Percentiles rank a stretch among this genome's conserved stretches.
Conservation (phyloP, 2,888 invertebrate species). For the Poecilus cupreus region DNA sequence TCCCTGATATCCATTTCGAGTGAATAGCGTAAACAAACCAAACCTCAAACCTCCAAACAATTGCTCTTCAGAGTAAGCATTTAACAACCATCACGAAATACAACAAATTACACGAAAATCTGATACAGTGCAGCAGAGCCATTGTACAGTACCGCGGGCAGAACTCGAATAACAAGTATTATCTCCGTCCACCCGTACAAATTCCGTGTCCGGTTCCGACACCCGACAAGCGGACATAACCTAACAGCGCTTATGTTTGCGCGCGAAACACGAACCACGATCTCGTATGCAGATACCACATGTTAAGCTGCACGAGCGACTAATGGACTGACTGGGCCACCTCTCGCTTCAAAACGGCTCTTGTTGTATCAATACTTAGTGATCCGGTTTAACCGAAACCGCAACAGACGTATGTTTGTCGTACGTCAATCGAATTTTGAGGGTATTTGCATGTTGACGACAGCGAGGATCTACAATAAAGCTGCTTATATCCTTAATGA, state of each 20-base stretch:
- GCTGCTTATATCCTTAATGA: too few species aligned
- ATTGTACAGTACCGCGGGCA: not conserved
- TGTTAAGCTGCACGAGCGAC: not conserved
- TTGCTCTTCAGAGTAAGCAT: not conserved
- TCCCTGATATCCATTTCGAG: too few species aligned
- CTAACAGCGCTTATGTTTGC: conserved; percentile 26
- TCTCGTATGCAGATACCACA: conserved; percentile 25
- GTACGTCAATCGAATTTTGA: not conserved
- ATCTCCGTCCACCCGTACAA: not conserved
- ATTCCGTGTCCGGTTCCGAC: not conserved
- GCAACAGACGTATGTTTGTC: not conserved
- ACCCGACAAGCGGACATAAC: conserved; percentile 3
- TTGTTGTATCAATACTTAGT: not conserved
- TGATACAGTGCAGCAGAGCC: not conserved
- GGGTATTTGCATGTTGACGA: not conserved
- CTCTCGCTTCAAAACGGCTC: not conserved
- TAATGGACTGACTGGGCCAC: not conserved
- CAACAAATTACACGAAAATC: not conserved
- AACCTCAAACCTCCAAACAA: too few species aligned
- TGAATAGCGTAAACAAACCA: too few species aligned
- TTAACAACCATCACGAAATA: not conserved
- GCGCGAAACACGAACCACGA: conserved; percentile 3
- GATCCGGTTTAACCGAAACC: not conserved
- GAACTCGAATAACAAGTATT: conserved; percentile 11
- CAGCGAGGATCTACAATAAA: too few species aligned